Conservation (phyloP, 2,888 invertebrate genomes). For the Dendrolimus houi region DNA sequence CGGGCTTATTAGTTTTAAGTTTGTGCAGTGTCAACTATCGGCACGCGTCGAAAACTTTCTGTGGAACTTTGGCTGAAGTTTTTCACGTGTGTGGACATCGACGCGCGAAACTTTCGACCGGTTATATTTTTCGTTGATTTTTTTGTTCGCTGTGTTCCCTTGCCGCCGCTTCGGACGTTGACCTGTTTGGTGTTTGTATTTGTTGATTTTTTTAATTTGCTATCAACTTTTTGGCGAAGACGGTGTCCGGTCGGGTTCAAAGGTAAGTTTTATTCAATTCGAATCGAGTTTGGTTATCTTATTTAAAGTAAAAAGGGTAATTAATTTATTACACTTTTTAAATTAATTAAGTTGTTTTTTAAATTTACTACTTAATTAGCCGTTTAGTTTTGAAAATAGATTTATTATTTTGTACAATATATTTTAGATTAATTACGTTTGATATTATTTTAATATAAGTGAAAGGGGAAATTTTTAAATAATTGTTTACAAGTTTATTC, state of each 20-base stretch:
- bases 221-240: constrained; percentile 5
- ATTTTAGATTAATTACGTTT: too few species aligned
- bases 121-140: constrained; percentile 39
- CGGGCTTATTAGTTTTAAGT: constrained; percentile 27
- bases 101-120: constrained; percentile 21
- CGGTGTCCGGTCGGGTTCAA: not conserved
- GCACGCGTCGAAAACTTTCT: constrained; percentile 54
- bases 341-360: too few species aligned
- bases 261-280: not conserved
- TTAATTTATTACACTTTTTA: too few species aligned
- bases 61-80: constrained; percentile 49
- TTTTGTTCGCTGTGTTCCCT: constrained; percentile 28
- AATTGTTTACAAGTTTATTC: too few species aligned
- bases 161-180: constrained; percentile 26
- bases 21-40: constrained; percentile 31
- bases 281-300: too few species aligned
- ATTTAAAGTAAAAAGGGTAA: too few species aligned
- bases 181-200: constrained; percentile 1
- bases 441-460: too few species aligned
- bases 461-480: too few species aligned
- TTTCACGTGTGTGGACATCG: constrained; percentile 58
- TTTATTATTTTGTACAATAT: too few species aligned
- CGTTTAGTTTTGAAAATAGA: too few species aligned
- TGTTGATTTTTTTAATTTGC: not conserved
- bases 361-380: too few species aligned